A percentile compares a stretch with the other conserved stretches of the same genome.
phyloP scores from a whole-genome alignment of 1,140 invertebrate species.

The Cherax quadricarinatus region DNA sequence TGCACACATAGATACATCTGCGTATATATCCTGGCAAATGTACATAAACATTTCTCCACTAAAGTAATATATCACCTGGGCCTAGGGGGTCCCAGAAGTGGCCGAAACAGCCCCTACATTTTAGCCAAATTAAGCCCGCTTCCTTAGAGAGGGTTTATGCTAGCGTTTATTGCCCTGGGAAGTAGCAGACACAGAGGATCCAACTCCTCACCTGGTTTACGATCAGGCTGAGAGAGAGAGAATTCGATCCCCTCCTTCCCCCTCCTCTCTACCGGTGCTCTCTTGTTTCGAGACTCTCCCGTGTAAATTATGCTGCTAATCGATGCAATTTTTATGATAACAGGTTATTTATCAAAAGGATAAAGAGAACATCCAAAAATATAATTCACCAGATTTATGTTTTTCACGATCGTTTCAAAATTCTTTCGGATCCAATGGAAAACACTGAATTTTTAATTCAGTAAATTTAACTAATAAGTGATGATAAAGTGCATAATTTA shows the following conservation, averaged over 20 bases:
- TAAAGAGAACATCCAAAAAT: no score
- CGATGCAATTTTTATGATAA: no score
- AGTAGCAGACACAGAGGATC: constrained; percentile 44
- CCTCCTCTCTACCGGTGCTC: neutral
- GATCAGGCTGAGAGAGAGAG: constrained; percentile 18
- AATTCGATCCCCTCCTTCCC: neutral
- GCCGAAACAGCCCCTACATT: constrained; percentile 35
- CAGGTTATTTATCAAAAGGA: no score
- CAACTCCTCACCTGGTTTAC: constrained; percentile 64
- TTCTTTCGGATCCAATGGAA: no score
- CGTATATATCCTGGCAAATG: no score
- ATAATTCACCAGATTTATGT: no score
- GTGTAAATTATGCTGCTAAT: neutral
- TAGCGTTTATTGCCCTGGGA: constrained; percentile 50
- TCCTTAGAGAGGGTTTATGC: constrained; percentile 55
- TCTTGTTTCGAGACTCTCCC: neutral
- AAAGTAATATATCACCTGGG: neutral
- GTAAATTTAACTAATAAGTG: no score
- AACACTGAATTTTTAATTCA: no score
- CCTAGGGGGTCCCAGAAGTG: neutral
- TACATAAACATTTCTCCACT: no score
- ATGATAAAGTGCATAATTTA: no score
- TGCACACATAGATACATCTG: no score
- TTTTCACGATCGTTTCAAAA: no score
- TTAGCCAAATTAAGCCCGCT: constrained; percentile 64